Evolutionary conservation across 2,113 vertebrate species (phyloP).

Genomic region (Cavia porcellus): DNA sequence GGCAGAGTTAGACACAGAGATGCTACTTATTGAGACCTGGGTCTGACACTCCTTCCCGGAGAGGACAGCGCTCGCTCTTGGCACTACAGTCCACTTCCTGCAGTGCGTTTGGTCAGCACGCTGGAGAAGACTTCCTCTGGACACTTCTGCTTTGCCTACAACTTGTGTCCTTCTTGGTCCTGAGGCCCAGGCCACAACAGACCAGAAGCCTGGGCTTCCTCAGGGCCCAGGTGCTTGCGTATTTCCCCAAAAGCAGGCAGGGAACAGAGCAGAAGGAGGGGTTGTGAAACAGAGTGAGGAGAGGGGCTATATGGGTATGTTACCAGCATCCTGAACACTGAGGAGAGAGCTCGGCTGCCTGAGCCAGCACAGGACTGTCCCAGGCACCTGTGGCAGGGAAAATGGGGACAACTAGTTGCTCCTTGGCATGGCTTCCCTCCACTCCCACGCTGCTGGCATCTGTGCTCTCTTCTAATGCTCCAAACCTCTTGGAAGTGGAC

Average conservation of each 20-base stretch:
- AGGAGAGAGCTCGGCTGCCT: neutral
- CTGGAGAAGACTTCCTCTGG: neutral
- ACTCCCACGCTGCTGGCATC: fast-evolving
- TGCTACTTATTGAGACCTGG: neutral
- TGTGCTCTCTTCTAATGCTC: neutral
- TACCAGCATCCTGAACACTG: too few relatives aligned
- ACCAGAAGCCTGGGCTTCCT: neutral
- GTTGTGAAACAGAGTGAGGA: neutral
- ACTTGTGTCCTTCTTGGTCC: neutral
- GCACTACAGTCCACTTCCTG: neutral
- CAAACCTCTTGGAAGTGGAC: too few relatives aligned
- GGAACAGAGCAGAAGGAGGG: neutral
- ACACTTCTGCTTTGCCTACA: neutral
- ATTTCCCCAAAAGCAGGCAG: neutral
- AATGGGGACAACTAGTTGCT: neutral
- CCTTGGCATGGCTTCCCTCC: neutral
- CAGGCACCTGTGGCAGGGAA: neutral
- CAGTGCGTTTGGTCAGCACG: fast-evolving
- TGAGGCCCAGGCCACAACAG: neutral
- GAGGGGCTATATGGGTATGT: too few relatives aligned
- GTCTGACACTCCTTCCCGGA: neutral
- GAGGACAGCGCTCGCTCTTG: neutral
- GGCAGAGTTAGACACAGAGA: neutral
- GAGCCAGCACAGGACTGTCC: neutral
- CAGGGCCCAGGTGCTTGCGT: neutral